Evolutionary conservation across 2,888 invertebrate species (phyloP).

Genomic region (Patella caerulea): DNA sequence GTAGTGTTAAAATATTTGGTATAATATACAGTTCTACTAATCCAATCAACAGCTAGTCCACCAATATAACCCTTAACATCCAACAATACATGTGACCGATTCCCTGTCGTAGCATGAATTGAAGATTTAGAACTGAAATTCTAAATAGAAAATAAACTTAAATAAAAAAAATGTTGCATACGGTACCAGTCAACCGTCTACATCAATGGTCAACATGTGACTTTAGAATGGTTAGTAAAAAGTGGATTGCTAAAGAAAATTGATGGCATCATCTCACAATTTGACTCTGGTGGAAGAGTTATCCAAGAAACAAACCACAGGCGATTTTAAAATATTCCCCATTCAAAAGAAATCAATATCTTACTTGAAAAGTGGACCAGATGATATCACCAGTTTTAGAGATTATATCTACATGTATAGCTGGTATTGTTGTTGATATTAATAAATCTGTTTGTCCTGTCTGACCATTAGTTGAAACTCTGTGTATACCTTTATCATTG

Average conservation of each 20-base stretch:
- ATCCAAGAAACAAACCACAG: too few relatives aligned
- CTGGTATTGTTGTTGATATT: not conserved
- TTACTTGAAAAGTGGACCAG: not conserved
- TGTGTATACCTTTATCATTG: not conserved
- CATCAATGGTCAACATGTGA: too few relatives aligned
- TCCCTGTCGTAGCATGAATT: not conserved
- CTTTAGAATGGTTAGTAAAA: too few relatives aligned
- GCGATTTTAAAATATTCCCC: too few relatives aligned
- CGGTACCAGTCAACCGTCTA: too few relatives aligned
- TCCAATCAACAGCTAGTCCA: not conserved
- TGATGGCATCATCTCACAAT: too few relatives aligned
- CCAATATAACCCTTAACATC: not conserved
- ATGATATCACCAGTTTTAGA: not conserved
- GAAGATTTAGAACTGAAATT: not conserved
- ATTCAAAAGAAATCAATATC: not conserved
- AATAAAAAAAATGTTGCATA: too few relatives aligned
- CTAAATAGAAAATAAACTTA: too few relatives aligned
- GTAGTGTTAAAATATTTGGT: not conserved
- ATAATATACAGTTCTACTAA: not conserved
- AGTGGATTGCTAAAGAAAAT: too few relatives aligned
- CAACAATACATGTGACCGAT: not conserved
- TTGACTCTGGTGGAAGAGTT: too few relatives aligned
- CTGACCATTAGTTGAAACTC: constrained; percentile 2
- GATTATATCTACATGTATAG: not conserved
- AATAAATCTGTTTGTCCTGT: not conserved